Conservation (phyloP, 2,888 invertebrate species). For the Drosophila planitibia region DNA sequence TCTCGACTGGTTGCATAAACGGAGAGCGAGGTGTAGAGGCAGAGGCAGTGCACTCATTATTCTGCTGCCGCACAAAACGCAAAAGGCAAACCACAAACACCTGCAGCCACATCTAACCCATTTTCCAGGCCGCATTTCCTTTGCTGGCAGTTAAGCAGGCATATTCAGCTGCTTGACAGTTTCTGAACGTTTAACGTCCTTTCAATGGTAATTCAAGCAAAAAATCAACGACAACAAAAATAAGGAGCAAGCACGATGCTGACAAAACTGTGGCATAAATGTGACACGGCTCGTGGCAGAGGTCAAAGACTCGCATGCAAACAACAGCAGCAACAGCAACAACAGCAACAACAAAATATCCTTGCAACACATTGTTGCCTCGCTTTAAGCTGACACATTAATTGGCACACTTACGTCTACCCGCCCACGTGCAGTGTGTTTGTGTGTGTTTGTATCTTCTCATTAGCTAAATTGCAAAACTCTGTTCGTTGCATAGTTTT, state of each 20-base stretch:
- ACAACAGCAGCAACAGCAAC: background rate
- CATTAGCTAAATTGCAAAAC: conserved; percentile 11
- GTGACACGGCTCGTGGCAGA: conserved; percentile 26
- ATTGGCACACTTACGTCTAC: conserved; percentile 4
- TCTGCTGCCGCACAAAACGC: conserved; percentile 3
- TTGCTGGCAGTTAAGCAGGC: conserved; percentile 23
- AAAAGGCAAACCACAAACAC: conserved; percentile 44
- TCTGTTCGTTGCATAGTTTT: conserved; percentile 47
- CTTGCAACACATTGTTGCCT: conserved; percentile 30
- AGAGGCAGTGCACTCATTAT: conserved; percentile 32
- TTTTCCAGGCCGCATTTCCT: conserved; percentile 60
- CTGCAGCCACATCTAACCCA: conserved; percentile 66
- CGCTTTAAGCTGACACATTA: conserved; percentile 6
- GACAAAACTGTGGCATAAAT: conserved; percentile 43
- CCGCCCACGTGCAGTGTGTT: conserved; percentile 12
- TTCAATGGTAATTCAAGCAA: conserved; percentile 65
- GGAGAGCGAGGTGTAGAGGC: background rate
- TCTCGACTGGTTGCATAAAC: conserved; percentile 8
- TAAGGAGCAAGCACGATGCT: background rate
- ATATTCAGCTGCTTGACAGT: conserved; percentile 22
- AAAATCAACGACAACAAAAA: background rate
- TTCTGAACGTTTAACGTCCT: conserved; percentile 42
- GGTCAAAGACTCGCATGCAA: conserved; percentile 52
- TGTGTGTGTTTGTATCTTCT: conserved; percentile 6
- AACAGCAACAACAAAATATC: conserved; percentile 1